These are phyloP conservation scores for Congeria kusceri DNA, from an alignment of 2,888 invertebrate species.

Conservation along the genomic window DNA sequence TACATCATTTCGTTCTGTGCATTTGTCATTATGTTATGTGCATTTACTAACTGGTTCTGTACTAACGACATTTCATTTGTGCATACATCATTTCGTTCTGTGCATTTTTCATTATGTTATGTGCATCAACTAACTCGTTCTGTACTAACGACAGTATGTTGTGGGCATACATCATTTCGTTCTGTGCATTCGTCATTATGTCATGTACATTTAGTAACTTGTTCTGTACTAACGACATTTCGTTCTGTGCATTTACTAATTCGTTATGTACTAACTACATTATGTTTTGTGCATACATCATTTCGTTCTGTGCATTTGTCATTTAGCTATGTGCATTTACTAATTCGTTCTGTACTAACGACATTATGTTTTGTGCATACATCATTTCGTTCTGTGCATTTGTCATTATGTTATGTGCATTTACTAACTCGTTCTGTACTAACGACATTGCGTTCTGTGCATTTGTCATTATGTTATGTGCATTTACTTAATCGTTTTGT, in stretches of 20 bases:
- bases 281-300: constrained; percentile 1
- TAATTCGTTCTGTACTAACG: too few relatives aligned
- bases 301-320: constrained; percentile 11
- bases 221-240: neutral
- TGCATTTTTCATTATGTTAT: too few relatives aligned
- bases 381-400: neutral
- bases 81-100: too few relatives aligned
- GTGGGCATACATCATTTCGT: neutral
- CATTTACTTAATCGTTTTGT: too few relatives aligned
- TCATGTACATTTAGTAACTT: neutral
- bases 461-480: constrained; percentile 1
- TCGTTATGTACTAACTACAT: constrained; percentile 5
- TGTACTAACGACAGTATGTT: too few relatives aligned
- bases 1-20: too few relatives aligned
- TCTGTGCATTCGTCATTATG: neutral
- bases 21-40: too few relatives aligned
- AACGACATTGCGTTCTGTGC: neutral
- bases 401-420: constrained; percentile 4
- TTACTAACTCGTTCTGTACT: too few relatives aligned
- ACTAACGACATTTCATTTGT: too few relatives aligned
- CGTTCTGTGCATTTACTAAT: neutral
- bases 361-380: too few relatives aligned
- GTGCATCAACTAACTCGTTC: too few relatives aligned
- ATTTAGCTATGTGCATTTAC: neutral
- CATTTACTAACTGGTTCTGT: too few relatives aligned